Evolutionary conservation across 2,888 invertebrate species (phyloP).

Genomic region (Melinopterus prodromus): DNA sequence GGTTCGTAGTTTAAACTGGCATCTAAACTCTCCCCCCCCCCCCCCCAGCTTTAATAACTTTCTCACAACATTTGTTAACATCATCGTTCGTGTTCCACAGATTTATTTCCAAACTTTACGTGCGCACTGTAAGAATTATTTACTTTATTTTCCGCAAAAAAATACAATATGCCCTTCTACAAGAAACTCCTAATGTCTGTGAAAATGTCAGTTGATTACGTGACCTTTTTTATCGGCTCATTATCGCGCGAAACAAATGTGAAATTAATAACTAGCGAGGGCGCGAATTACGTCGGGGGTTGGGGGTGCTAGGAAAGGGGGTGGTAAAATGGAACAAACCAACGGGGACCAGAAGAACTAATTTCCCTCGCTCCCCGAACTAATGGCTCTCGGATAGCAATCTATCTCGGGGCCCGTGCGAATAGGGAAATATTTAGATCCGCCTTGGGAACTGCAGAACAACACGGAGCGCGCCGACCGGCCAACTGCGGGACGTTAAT

Average conservation of each 20-base stretch:
- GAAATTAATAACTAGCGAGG: background rate
- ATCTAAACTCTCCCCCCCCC: no score
- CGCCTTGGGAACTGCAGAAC: background rate
- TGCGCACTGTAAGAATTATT: no score
- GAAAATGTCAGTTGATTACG: no score
- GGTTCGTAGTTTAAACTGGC: no score
- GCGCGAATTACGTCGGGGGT: background rate
- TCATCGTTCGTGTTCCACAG: no score
- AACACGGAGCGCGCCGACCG: constrained; percentile 8
- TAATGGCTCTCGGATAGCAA: constrained; percentile 4
- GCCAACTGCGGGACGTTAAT: constrained; percentile 10
- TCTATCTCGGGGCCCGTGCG: constrained; percentile 4
- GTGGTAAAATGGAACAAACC: background rate
- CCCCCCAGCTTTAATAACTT: no score
- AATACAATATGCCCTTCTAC: no score
- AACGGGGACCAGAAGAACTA: background rate
- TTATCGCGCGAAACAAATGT: background rate
- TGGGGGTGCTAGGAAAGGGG: background rate
- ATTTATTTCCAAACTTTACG: no score
- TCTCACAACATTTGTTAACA: no score
- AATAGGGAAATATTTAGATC: constrained; percentile 4
- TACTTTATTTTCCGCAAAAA: no score
- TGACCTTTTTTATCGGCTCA: background rate
- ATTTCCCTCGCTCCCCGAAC: constrained; percentile 4
- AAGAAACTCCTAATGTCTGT: no score